Base-by-base conservation (phyloP, 53 echinoderm and acorn worm genomes). In the Patiria pectinifera region DNA sequence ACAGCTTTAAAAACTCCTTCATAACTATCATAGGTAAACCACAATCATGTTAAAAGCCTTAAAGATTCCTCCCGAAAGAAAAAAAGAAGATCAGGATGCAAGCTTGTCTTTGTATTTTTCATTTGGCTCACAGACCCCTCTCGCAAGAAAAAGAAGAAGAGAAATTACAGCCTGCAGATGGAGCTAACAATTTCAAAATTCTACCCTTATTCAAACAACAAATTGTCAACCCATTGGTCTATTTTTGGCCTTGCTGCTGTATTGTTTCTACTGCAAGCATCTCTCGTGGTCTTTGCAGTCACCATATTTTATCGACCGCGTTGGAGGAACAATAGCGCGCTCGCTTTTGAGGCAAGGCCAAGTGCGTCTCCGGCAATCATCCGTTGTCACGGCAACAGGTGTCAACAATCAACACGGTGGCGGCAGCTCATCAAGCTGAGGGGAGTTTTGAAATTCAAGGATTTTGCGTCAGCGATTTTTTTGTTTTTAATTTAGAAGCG, bases 401-500 rank as follows among this genome's bases (percentile, higher is more conserved):
- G 59, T 82, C 49, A 82, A 59, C 82, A 82, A 24, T 82, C 53
- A 82, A 82, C 82, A 82, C 45, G 44, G 66, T 11, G 7, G 9
- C 14, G 45, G 45, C 10, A 15, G 79, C 24, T 78, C 79, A 78
- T 78, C 46, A 78, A 45, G 47, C 46, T 46, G 47, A 45, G 5
- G 47, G 2, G 79, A 15, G 2, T 45, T 78, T 78, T 15, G 1
- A 11, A 14, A 78, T 46, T 45, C 79, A 78, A 78, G 79, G 79
- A 22, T 46, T 9, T 78, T 9, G 23, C 22, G 24, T 74, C 10
- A 23, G 74, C 24, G 24, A 35, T 35, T 35, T 35, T 35, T 35
- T 35, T 35, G 35, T 35, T 35, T 35, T 35, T 35, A 35, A 35
- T 35, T 35, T 35, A 35, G 19, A 18, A 74, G 74, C 74, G 24